These are phyloP conservation scores for Sphaeridia pumilis DNA, from an alignment of 2,888 invertebrate species.

Conservation along the genomic window DNA sequence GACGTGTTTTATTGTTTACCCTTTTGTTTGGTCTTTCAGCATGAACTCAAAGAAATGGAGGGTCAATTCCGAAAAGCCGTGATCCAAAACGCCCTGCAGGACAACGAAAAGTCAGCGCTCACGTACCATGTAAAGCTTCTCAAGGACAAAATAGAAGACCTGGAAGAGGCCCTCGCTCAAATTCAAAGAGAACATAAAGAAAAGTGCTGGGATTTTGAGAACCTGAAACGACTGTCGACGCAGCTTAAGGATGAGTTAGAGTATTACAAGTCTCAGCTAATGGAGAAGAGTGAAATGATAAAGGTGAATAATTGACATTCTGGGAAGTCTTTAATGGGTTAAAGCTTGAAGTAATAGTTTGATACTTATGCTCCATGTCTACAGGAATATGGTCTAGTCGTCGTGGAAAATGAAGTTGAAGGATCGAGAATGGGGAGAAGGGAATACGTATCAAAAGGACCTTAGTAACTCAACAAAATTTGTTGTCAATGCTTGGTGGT, in stretches of 20 bases:
- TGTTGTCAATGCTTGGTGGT: conserved; percentile 60
- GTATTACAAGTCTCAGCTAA: conserved; percentile 61
- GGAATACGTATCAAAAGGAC: conserved; percentile 46
- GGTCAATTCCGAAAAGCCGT: conserved; percentile 97
- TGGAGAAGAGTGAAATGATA: conserved; percentile 79
- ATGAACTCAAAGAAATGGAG: conserved; percentile 83
- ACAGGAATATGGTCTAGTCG: conserved; percentile 72
- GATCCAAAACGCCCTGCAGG: conserved; percentile 96
- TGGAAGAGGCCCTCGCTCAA: conserved; percentile 64
- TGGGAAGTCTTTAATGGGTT: neutral
- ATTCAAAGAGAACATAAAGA: conserved; percentile 67
- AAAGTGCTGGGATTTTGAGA: conserved; percentile 74
- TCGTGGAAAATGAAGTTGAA: conserved; percentile 56
- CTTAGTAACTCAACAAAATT: conserved; percentile 66
- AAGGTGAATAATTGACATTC: conserved; percentile 45
- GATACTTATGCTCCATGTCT: conserved; percentile 4
- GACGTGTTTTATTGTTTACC: no score
- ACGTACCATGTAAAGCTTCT: conserved; percentile 91
- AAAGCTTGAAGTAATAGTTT: no score
- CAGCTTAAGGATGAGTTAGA: conserved; percentile 65
- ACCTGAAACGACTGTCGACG: conserved; percentile 61
- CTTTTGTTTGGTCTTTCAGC: no score
- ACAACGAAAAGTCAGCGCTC: conserved; percentile 94
- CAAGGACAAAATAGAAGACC: conserved; percentile 79
- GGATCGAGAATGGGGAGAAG: conserved; percentile 39